These are phyloP conservation scores for Martes flavigula DNA, from an alignment of 2,797 vertebrate species.

Conservation along the genomic window DNA sequence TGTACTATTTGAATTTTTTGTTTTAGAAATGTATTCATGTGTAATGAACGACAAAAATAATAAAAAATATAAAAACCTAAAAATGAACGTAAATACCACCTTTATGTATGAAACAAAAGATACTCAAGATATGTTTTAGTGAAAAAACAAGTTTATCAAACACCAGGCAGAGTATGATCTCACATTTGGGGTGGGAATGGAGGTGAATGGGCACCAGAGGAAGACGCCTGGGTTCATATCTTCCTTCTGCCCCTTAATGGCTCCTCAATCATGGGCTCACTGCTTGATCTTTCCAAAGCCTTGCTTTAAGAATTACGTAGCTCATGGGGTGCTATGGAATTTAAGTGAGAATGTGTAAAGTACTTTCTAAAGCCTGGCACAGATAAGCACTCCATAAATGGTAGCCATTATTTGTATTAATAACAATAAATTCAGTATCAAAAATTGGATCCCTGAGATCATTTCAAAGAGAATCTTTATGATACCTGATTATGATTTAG, in stretches of 20 bases:
- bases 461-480: conserved; percentile 54
- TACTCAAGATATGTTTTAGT: neutral
- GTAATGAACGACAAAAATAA: neutral
- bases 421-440: conserved; percentile 50
- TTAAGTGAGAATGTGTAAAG: conserved; percentile 15
- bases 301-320: conserved; percentile 39
- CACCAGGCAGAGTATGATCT: neutral
- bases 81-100: neutral
- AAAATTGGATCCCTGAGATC: conserved; percentile 33
- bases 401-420: conserved; percentile 24
- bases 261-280: neutral
- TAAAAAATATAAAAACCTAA: neutral
- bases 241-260: neutral
- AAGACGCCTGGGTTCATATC: neutral
- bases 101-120: neutral
- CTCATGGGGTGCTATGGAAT: neutral
- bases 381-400: conserved; percentile 26
- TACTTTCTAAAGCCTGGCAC: neutral
- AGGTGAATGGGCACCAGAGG: neutral
- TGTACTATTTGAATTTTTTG: conserved; percentile 2
- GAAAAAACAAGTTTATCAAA: conserved; percentile 10
- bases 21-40: conserved; percentile 21
- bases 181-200: neutral
- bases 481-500: conserved; percentile 44
- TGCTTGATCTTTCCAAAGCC: conserved; percentile 14